Evolutionary conservation across 2,888 invertebrate genomes (phyloP).

Genomic region (Trachelus stipa): DNA sequence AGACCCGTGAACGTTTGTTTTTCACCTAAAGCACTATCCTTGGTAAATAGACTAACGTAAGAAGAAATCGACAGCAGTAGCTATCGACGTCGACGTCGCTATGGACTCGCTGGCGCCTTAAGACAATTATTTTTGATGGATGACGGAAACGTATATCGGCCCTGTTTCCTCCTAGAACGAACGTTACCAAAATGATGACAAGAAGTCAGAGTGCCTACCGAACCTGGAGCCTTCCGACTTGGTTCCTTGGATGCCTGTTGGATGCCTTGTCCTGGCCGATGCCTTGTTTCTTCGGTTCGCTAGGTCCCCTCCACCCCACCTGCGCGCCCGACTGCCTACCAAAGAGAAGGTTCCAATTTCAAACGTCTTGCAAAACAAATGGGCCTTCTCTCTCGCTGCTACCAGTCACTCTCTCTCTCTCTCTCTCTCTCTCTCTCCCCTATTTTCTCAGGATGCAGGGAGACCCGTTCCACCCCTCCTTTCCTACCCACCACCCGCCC

Average conservation of each 20-base stretch:
- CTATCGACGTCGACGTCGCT: no score
- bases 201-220: neutral
- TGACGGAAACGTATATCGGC: slow-evolving; percentile 23
- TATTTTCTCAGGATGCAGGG: slow-evolving; percentile 16
- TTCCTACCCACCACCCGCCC: neutral
- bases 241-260: no score
- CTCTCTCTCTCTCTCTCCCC: slow-evolving; percentile 4
- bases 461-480: neutral
- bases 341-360: slow-evolving; percentile 42
- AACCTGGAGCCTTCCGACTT: neutral
- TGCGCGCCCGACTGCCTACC: slow-evolving; percentile 7
- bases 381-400: slow-evolving; percentile 29
- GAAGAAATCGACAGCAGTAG: no score
- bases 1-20: no score
- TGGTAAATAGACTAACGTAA: no score
- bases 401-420: slow-evolving; percentile 10
- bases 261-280: no score
- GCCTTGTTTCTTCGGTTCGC: no score
- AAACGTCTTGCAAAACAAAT: slow-evolving; percentile 49
- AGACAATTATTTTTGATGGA: slow-evolving; percentile 50
- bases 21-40: no score
- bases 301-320: slow-evolving; percentile 9
- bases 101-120: neutral
- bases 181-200: neutral
- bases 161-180: neutral